phyloP scores from a whole-genome alignment of 2,113 vertebrate species.

The Notiomystis cincta region DNA sequence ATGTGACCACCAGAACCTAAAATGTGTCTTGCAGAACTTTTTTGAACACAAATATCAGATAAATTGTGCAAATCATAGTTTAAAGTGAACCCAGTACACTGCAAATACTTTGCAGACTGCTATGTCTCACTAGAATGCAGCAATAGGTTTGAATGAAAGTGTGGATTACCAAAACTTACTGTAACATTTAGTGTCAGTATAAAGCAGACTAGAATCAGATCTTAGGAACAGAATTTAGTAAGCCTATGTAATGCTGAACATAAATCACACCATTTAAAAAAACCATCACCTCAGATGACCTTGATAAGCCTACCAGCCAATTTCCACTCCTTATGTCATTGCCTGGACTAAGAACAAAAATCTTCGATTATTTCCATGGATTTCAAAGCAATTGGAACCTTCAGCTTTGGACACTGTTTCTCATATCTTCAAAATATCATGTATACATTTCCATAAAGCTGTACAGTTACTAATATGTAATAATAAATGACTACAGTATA shows the following conservation, averaged over 20 bases:
- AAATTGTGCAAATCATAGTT: not conserved
- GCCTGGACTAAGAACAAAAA: not conserved
- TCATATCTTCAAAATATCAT: not conserved
- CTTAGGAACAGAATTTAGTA: not conserved
- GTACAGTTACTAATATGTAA: not conserved
- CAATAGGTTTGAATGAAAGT: not conserved
- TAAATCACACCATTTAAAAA: not conserved
- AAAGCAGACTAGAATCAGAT: not conserved
- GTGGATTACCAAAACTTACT: not conserved
- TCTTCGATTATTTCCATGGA: not conserved
- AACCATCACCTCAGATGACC: not conserved
- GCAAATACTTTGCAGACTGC: not conserved
- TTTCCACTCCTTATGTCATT: not conserved
- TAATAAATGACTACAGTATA: not conserved
- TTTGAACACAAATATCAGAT: not conserved
- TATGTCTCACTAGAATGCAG: not conserved
- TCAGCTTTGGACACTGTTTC: not conserved
- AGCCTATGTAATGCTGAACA: not conserved
- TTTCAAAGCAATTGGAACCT: not conserved
- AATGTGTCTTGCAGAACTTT: not conserved
- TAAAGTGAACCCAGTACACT: not conserved
- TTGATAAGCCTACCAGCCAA: not conserved
- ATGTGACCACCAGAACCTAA: not conserved
- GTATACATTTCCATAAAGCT: not conserved
- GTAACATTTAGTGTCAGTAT: not conserved